Evolutionary conservation across 1,140 invertebrate genomes (phyloP).

Genomic region (Zelostemma sp.): DNA sequence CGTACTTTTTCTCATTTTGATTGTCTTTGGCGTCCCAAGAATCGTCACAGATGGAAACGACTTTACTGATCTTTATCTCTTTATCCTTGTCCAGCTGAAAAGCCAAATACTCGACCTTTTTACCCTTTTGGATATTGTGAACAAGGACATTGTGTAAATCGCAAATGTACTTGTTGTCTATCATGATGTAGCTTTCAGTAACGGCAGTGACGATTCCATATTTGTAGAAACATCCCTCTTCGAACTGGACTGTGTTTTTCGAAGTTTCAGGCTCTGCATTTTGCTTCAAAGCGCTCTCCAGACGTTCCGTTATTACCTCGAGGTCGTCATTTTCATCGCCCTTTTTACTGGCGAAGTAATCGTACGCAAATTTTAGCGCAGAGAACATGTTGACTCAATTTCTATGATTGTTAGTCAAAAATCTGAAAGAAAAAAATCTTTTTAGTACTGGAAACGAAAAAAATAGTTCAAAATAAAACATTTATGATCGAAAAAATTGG

Average conservation of each 20-base stretch:
- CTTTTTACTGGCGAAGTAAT: conserved; percentile 5
- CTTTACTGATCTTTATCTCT: conserved; percentile 54
- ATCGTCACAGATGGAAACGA: conserved; percentile 41
- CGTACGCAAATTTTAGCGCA: neutral
- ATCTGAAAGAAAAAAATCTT: conserved; percentile 21
- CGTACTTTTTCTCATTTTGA: conserved; percentile 1
- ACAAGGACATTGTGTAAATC: conserved; percentile 30
- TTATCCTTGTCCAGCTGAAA: conserved; percentile 42
- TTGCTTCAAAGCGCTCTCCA: neutral
- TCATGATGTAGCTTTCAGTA: conserved; percentile 40
- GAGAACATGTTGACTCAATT: conserved; percentile 53
- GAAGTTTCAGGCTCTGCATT: conserved; percentile 1
- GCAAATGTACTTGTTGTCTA: conserved; percentile 57
- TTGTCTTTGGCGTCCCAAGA: conserved; percentile 32
- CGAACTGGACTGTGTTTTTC: neutral
- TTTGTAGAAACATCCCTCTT: conserved; percentile 52
- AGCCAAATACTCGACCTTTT: conserved; percentile 55
- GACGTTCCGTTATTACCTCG: neutral
- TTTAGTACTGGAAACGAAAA: neutral
- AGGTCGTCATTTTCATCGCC: conserved; percentile 1
- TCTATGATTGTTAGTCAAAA: conserved; percentile 39
- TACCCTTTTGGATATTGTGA: conserved; percentile 48
- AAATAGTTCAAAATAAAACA: no score
- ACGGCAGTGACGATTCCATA: conserved; percentile 54
- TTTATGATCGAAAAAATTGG: no score